phyloP scores from a whole-genome alignment of 1,140 invertebrate genomes.

The Pachypsylla venusta region DNA sequence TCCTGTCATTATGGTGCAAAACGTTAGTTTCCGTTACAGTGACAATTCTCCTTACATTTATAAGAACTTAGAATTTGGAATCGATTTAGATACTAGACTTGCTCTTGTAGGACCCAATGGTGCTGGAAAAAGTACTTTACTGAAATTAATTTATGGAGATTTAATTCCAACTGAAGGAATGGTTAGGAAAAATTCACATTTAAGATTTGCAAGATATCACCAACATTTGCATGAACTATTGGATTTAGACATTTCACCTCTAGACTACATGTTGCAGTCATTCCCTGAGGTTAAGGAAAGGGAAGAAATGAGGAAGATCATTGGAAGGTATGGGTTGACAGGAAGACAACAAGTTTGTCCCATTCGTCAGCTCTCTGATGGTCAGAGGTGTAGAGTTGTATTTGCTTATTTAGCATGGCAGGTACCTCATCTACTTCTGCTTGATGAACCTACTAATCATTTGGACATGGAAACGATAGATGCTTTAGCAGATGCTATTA shows the following conservation, averaged over 20 bases:
- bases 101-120: constrained; percentile 98
- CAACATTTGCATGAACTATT: constrained; percentile 96
- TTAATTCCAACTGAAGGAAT: constrained; percentile 88
- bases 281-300: constrained; percentile 96
- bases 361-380: constrained; percentile 93
- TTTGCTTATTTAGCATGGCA: constrained; percentile 97
- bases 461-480: constrained; percentile 99
- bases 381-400: constrained; percentile 94
- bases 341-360: constrained; percentile 96
- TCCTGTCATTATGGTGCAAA: constrained; percentile 97
- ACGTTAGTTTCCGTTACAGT: constrained; percentile 89
- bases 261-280: constrained; percentile 96
- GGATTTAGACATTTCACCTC: constrained; percentile 83
- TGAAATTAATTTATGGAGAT: constrained; percentile 91
- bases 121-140: constrained; percentile 92
- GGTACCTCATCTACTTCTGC: constrained; percentile 77
- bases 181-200: constrained; percentile 94
- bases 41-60: constrained; percentile 85
- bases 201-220: constrained; percentile 94
- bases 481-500: constrained; percentile 91
- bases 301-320: constrained; percentile 98
- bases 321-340: constrained; percentile 92
- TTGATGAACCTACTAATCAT: constrained; percentile 99
- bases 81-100: constrained; percentile 92
- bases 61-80: constrained; percentile 95